These are phyloP conservation scores for Natator depressus DNA, from an alignment of 2,113 vertebrate species.

Conservation along the genomic window DNA sequence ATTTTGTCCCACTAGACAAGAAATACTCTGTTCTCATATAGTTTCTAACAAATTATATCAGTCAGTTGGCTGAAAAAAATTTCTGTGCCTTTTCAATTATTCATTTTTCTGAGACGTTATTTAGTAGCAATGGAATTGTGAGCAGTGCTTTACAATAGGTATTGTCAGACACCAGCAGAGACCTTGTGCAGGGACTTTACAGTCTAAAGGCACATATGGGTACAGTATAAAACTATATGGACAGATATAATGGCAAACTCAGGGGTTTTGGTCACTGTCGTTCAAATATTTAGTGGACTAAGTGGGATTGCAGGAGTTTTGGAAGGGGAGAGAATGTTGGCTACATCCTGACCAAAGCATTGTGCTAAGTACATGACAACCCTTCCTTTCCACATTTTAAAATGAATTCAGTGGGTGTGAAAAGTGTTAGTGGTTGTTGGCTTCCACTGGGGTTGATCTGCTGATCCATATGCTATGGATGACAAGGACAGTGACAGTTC, in stretches of 20 bases:
- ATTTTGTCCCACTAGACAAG: constrained; percentile 29
- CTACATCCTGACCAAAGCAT: background rate
- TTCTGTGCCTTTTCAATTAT: constrained; percentile 68
- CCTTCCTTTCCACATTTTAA: background rate
- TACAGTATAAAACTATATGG: constrained; percentile 16
- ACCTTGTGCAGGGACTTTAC: constrained; percentile 42
- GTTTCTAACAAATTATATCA: constrained; percentile 63
- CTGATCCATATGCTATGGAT: background rate
- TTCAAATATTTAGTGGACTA: constrained; percentile 29
- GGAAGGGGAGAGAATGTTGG: constrained; percentile 18
- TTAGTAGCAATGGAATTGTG: constrained; percentile 60
- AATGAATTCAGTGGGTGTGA: background rate
- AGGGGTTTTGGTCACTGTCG: constrained; percentile 41
- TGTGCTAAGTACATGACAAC: background rate
- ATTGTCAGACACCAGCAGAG: constrained; percentile 48
- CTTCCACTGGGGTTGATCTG: background rate
- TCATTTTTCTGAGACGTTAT: constrained; percentile 64
- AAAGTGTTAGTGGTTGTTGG: background rate
- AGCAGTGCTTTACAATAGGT: constrained; percentile 55
- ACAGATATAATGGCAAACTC: background rate
- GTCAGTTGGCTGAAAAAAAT: constrained; percentile 55
- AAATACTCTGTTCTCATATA: constrained; percentile 43
- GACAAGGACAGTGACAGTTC: accelerated
- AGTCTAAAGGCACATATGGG: constrained; percentile 43
- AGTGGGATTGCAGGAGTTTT: constrained; percentile 1